Evolutionary conservation across 2,113 vertebrate species (phyloP).

Genomic region (Esox niger): DNA sequence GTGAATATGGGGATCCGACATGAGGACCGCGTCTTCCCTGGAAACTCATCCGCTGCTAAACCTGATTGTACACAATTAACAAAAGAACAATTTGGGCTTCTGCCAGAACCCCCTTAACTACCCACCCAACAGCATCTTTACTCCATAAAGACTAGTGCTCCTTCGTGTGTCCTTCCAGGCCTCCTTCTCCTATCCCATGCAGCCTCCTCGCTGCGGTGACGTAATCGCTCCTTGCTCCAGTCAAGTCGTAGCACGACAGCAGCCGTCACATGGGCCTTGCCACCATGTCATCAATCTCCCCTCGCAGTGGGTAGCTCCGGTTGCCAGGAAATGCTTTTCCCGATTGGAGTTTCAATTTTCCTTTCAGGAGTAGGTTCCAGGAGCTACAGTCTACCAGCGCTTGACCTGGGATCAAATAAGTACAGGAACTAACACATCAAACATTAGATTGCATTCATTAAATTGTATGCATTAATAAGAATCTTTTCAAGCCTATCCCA

Average conservation of each 20-base stretch:
- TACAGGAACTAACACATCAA: too few relatives aligned
- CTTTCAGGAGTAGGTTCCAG: too few relatives aligned
- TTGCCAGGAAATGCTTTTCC: neutral
- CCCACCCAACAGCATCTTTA: neutral
- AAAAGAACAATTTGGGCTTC: neutral
- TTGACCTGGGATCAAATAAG: too few relatives aligned
- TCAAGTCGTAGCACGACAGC: neutral
- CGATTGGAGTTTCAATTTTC: too few relatives aligned
- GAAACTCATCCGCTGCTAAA: neutral
- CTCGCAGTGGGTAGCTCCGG: neutral
- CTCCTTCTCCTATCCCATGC: neutral
- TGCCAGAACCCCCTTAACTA: neutral
- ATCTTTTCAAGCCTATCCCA: too few relatives aligned
- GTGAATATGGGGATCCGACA: neutral
- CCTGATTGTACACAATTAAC: neutral
- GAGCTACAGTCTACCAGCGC: too few relatives aligned
- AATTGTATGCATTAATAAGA: too few relatives aligned
- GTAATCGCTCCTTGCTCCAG: neutral
- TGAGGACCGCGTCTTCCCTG: neutral
- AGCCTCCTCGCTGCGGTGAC: neutral
- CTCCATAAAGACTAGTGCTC: too few relatives aligned
- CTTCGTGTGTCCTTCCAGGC: conserved; percentile 8
- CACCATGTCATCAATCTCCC: neutral
- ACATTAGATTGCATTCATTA: too few relatives aligned
- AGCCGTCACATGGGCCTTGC: neutral